These are phyloP conservation scores for Herpailurus yagouaroundi DNA, from an alignment of 2,113 vertebrate genomes.

Conservation along the genomic window DNA sequence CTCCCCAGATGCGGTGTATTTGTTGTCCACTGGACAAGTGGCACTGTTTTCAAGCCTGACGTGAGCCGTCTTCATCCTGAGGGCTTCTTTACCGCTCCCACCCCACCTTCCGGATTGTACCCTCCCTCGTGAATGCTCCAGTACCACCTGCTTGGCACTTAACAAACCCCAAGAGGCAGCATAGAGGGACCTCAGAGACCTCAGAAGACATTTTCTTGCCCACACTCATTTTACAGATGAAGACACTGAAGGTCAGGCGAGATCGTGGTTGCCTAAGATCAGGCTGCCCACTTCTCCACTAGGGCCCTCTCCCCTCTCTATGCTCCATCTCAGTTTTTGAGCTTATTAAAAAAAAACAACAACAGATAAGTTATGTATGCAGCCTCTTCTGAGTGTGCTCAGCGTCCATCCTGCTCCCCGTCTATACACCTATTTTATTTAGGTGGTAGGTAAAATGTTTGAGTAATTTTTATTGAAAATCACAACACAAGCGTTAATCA, in stretches of 20 bases:
- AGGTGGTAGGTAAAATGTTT: not conserved
- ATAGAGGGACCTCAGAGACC: not conserved
- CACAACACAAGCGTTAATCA: not conserved
- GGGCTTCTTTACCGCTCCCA: not conserved
- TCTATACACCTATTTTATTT: not conserved
- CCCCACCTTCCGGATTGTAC: not conserved
- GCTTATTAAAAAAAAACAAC: not conserved
- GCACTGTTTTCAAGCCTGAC: not conserved
- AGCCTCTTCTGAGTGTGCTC: not conserved
- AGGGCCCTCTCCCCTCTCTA: not conserved
- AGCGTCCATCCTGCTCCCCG: not conserved
- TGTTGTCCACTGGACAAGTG: not conserved
- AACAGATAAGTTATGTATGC: no score
- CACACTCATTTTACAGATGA: not conserved
- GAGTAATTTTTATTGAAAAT: conserved; percentile 14
- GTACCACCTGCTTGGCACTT: not conserved
- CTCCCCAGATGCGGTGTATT: not conserved
- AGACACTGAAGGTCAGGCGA: not conserved
- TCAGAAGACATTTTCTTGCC: not conserved
- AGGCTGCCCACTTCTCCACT: not conserved
- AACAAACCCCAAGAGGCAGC: not conserved
- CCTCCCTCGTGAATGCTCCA: not conserved
- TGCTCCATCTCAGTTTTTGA: not conserved
- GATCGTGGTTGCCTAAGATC: not conserved
- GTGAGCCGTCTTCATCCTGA: not conserved